Evolutionary conservation across 2,888 invertebrate genomes (phyloP), one percentile per base, ranked within the genome.

Genomic region (Asteroscopus sphinx): DNA sequence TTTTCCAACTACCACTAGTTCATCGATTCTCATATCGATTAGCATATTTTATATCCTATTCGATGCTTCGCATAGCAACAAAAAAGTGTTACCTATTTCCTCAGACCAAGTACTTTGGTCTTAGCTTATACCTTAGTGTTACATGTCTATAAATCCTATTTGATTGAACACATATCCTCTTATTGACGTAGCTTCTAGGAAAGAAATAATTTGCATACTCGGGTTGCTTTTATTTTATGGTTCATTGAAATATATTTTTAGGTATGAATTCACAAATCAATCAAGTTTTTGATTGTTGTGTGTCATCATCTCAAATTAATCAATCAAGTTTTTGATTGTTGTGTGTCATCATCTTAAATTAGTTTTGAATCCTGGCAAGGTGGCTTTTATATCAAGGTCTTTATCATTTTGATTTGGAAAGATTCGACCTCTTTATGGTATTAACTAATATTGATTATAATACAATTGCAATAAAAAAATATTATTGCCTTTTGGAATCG

Each of bases 301-400:
- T 44, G 28, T 59, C 41, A 51, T 53, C 39, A 41, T n/a, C n/a
- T n/a, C n/a, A n/a, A n/a, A n/a, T n/a, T n/a, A 68, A 68, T 64
- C 52, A 57, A 71, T 71, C 49, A 71, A 53, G 47, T 35, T 46
- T 59, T 55, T 52, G 13, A 63, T 68, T 54, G 36, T 53, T 63
- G 15, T 51, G 25, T 42, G 28, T 58, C 41, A 51, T 53, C 37
- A 40, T 26, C n/a, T 30, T 3, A 26, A 51, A 46, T 47, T 28
- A 16, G 32, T 53, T 35, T 48, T n/a, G 4, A 16, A 45, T 42
- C 21, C 9, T 36, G n/a, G 2, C 6, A 53, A 11, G 39, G 40
- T 13, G 32, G 33, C 8, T 52, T 45, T 16, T 8, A 46, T 17
- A 17, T 11, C 3, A 0, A 11, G 0, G 7, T 21, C n/a, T n/a